phyloP scores from a whole-genome alignment of 2,113 vertebrate genomes.

The Stegastes partitus region DNA sequence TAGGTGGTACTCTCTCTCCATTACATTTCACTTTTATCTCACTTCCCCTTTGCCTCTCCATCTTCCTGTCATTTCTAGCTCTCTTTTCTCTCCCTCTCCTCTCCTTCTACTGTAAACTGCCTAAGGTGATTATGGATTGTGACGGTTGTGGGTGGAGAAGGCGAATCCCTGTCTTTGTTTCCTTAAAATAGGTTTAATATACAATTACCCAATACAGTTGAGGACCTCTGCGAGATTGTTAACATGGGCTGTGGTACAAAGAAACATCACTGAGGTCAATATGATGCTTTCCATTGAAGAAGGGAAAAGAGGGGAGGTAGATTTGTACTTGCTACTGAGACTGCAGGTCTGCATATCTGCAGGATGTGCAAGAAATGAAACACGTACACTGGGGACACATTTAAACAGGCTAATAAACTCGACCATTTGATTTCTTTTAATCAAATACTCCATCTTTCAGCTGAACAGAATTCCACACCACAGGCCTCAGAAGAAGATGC shows the following conservation, averaged over 20 bases:
- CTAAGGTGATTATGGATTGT: conserved; percentile 75
- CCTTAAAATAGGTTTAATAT: conserved; percentile 72
- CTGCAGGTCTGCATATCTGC: conserved; percentile 50
- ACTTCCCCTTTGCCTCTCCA: conserved; percentile 66
- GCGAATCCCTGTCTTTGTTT: conserved; percentile 69
- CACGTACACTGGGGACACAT: conserved; percentile 54
- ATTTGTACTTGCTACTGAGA: background rate
- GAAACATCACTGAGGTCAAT: conserved; percentile 25
- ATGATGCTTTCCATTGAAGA: background rate
- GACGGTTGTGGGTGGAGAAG: conserved; percentile 61
- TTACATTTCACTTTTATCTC: conserved; percentile 75
- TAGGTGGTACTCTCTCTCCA: conserved; percentile 76
- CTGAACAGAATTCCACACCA: conserved; percentile 46
- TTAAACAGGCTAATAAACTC: conserved; percentile 67
- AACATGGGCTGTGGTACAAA: conserved; percentile 21
- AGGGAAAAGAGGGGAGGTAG: background rate
- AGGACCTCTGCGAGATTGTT: conserved; percentile 33
- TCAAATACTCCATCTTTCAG: conserved; percentile 75
- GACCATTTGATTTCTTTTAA: conserved; percentile 75
- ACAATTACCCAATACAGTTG: conserved; percentile 49
- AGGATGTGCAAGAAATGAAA: conserved; percentile 49
- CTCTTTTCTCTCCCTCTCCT: conserved; percentile 50
- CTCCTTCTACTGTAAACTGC: conserved; percentile 65
- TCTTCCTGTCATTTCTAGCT: conserved; percentile 65
- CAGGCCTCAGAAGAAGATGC: conserved; percentile 47